phyloP scores from a whole-genome alignment of 30 jellyfish, hydroid and myxozoan genomes.

The Hydractinia symbiolongicarpus region DNA sequence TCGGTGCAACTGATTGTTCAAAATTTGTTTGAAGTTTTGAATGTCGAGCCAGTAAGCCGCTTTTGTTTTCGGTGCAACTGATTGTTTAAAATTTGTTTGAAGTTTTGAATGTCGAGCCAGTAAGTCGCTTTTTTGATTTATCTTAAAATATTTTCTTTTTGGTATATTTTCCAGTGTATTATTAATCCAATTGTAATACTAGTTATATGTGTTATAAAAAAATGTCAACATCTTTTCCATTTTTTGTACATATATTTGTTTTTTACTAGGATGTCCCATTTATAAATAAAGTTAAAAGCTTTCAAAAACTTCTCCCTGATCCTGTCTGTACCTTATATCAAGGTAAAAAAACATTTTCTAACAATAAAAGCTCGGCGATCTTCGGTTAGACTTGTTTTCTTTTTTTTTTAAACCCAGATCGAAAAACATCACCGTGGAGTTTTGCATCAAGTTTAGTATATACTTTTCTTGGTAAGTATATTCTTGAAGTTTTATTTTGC shows the following conservation, averaged over 20 bases:
- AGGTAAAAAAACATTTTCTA: slow-evolving; percentile 21
- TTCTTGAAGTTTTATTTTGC: not conserved
- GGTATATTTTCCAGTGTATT: too few relatives aligned
- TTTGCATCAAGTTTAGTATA: slow-evolving; percentile 78
- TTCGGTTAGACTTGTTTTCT: not conserved
- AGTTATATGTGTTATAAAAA: too few relatives aligned
- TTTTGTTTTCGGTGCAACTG: too few relatives aligned
- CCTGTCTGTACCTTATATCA: slow-evolving; percentile 37
- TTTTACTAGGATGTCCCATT: slow-evolving; percentile 1
- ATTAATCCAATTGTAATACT: too few relatives aligned
- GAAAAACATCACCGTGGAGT: slow-evolving; percentile 86
- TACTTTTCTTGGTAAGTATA: slow-evolving; percentile 59
- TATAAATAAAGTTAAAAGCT: not conserved
- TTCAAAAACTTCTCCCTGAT: slow-evolving; percentile 42
- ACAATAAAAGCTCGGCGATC: not conserved
- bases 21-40: too few relatives aligned
- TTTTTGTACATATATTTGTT: not conserved
- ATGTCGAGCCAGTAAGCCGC: too few relatives aligned
- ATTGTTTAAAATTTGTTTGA: not conserved
- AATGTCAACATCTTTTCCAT: too few relatives aligned
- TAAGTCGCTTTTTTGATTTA: too few relatives aligned
- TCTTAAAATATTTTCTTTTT: too few relatives aligned
- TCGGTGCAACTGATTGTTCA: not conserved
- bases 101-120: too few relatives aligned
- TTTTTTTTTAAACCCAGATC: slow-evolving; percentile 25